Percentiles rank a stretch among this genome's conserved stretches.
phyloP scores from a whole-genome alignment of 2,113 vertebrate species.

The Vulpes vulpes region DNA sequence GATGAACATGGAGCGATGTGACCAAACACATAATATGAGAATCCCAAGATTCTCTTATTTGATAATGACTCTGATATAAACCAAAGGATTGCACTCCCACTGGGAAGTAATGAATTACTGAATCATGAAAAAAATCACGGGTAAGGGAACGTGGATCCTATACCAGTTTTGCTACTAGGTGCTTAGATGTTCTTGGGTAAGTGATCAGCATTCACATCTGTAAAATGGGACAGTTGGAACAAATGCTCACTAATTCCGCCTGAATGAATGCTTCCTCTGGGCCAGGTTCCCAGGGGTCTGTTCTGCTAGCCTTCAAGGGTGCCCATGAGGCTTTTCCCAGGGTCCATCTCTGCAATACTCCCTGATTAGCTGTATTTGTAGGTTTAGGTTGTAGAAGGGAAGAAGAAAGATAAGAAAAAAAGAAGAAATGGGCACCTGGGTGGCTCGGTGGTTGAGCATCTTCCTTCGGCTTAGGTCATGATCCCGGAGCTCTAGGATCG shows the following conservation, averaged over 20 bases:
- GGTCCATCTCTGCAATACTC: not conserved
- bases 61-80: not conserved
- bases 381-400: not conserved
- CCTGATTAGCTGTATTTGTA: not conserved
- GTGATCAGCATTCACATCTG: not conserved
- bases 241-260: not conserved
- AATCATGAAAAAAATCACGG: not conserved
- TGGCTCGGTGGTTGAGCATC: no score
- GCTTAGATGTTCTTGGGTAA: not conserved
- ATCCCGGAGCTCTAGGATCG: no score
- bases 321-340: not conserved
- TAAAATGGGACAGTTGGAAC: not conserved
- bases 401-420: not conserved
- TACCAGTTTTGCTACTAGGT: not conserved
- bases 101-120: not conserved
- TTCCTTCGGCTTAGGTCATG: no score
- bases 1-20: not conserved
- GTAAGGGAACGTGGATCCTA: not conserved
- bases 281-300: no score
- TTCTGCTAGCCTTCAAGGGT: no score
- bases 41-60: not conserved
- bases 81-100: not conserved
- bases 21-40: not conserved
- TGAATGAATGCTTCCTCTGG: not conserved
- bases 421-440: no score